Evolutionary conservation across 2,797 vertebrate genomes (phyloP).

Genomic region (Lutjanus argentimaculatus): DNA sequence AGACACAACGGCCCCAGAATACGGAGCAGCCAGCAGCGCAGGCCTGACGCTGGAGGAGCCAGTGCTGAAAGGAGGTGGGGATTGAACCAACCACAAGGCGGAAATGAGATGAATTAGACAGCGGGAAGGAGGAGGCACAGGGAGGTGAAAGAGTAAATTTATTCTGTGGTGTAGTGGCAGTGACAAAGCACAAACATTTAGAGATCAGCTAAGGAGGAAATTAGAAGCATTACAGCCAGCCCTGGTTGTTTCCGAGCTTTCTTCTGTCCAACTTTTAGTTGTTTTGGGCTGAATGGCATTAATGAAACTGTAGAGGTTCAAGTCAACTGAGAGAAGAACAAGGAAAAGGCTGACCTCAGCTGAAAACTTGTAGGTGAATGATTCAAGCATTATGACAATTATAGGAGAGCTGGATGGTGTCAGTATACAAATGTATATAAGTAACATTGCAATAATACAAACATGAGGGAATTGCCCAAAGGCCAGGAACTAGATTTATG

Average conservation of each 20-base stretch:
- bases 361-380: conserved; percentile 33
- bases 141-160: conserved; percentile 81
- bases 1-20: conserved; percentile 82
- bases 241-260: conserved; percentile 55
- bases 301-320: conserved; percentile 53
- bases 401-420: conserved; percentile 29
- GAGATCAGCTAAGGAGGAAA: conserved; percentile 83
- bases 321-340: conserved; percentile 38
- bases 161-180: conserved; percentile 79
- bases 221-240: conserved; percentile 75
- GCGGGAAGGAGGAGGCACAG: conserved; percentile 69
- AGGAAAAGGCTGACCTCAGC: conserved; percentile 19
- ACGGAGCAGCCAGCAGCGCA: conserved; percentile 77
- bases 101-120: conserved; percentile 85
- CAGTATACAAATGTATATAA: conserved; percentile 61
- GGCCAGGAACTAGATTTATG: conserved; percentile 77
- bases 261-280: conserved; percentile 65
- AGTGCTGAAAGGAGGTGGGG: conserved; percentile 62
- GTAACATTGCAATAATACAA: conserved; percentile 69
- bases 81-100: conserved; percentile 67
- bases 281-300: conserved; percentile 47
- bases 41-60: conserved; percentile 47
- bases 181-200: conserved; percentile 84
- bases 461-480: conserved; percentile 72
- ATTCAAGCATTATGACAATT: conserved; percentile 31